A percentile compares a stretch with the other conserved stretches of the same genome.
Conservation (phyloP, 2,797 vertebrate genomes). For the Eulemur mongoz region DNA sequence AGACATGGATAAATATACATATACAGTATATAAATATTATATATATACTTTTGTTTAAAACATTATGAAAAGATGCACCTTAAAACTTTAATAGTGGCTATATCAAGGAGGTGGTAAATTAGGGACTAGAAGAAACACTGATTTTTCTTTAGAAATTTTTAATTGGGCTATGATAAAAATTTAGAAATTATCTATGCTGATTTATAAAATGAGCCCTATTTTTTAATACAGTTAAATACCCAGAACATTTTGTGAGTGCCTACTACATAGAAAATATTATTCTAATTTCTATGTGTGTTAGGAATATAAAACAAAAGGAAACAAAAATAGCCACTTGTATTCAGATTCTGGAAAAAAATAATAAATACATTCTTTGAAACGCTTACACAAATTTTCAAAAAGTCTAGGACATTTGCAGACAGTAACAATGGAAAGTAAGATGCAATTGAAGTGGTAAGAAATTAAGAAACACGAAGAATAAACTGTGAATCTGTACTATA, state of each 20-base stretch:
- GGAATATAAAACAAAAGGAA: background rate
- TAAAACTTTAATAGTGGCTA: background rate
- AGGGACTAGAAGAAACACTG: background rate
- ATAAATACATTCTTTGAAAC: background rate
- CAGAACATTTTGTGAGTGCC: background rate
- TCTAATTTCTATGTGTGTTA: background rate
- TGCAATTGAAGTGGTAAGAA: background rate
- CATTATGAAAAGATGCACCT: background rate
- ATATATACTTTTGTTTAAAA: background rate
- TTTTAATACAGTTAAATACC: background rate
- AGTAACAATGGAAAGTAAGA: background rate
- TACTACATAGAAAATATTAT: background rate
- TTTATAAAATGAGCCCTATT: background rate
- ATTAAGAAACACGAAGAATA: background rate
- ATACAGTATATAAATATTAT: background rate
- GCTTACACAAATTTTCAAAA: background rate
- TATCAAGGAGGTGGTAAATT: background rate
- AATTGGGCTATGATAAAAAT: background rate
- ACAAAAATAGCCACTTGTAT: background rate
- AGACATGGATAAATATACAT: background rate
- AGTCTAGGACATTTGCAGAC: background rate
- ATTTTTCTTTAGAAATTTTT: constrained; percentile 14
- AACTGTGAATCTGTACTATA: background rate
- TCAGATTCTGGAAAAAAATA: background rate
- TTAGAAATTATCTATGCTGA: background rate